A percentile compares a stretch with the other conserved stretches of the same genome.
These are phyloP conservation scores for Chitala chitala DNA, from an alignment of 2,113 vertebrate genomes.

Conservation along the genomic window DNA sequence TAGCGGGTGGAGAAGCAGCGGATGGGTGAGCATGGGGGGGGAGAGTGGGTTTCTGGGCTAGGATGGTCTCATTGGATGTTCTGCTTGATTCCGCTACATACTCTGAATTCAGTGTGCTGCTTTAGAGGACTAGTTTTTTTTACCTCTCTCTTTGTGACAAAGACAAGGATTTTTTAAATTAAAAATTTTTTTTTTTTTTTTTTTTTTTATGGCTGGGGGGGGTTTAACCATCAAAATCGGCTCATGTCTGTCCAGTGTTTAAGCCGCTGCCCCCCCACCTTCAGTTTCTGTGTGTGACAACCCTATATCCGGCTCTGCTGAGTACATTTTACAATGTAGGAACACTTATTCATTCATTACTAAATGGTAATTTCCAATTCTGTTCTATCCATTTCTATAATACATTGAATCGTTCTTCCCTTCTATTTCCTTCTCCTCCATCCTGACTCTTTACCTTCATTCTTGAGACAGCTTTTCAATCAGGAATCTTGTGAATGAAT, in stretches of 20 bases:
- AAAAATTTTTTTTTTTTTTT: too few relatives aligned
- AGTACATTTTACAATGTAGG: background rate
- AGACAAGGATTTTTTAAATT: too few relatives aligned
- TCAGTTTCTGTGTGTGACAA: background rate
- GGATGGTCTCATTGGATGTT: background rate
- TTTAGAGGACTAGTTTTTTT: too few relatives aligned
- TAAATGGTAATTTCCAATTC: background rate
- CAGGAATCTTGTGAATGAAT: conserved; percentile 75
- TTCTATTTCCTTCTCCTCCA: conserved; percentile 25
- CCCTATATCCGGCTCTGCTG: background rate
- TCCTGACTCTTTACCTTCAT: conserved; percentile 51
- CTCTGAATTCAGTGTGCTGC: background rate
- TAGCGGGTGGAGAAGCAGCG: conserved; percentile 34
- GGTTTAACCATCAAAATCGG: too few relatives aligned
- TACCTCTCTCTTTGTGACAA: too few relatives aligned
- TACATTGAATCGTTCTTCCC: conserved; percentile 11
- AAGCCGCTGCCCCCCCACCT: background rate
- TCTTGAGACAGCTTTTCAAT: conserved; percentile 74
- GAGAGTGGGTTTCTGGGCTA: conserved; percentile 30
- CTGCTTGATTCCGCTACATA: background rate
- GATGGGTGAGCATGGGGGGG: conserved; percentile 33
- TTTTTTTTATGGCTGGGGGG: too few relatives aligned
- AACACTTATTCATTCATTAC: background rate
- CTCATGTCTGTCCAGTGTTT: too few relatives aligned
- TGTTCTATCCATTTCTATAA: background rate